Percentiles rank a stretch among this genome's conserved stretches.
phyloP scores from a whole-genome alignment of 2,113 vertebrate species.

The Pogonocichla stellata region DNA sequence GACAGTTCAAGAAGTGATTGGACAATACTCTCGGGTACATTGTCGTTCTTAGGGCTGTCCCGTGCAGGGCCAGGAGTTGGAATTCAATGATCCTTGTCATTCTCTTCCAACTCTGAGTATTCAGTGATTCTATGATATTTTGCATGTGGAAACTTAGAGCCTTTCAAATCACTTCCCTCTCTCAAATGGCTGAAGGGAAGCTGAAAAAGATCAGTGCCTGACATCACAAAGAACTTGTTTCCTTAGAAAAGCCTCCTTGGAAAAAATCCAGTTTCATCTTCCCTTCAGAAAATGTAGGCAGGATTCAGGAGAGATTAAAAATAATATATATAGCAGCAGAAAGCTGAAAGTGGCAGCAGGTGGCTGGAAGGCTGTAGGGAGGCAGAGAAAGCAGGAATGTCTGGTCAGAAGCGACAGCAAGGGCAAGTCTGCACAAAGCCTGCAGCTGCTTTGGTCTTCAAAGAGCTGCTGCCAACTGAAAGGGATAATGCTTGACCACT shows the following conservation, averaged over 20 bases:
- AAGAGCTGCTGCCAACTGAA: not conserved
- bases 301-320: not conserved
- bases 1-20: not conserved
- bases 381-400: not conserved
- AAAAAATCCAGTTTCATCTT: not conserved
- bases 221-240: not conserved
- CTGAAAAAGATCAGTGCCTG: not conserved
- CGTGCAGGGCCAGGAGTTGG: not conserved
- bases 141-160: not conserved
- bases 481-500: not conserved
- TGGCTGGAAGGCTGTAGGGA: slow-evolving; percentile 14
- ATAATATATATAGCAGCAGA: slow-evolving; percentile 13
- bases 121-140: not conserved
- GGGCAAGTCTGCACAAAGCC: not conserved
- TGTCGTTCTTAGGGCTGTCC: not conserved
- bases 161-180: not conserved
- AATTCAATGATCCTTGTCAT: not conserved
- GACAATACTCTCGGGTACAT: not conserved
- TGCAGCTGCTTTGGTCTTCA: not conserved
- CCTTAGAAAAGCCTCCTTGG: not conserved
- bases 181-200: not conserved
- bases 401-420: not conserved
- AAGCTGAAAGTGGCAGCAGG: slow-evolving; percentile 12
- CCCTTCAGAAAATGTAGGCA: not conserved
- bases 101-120: not conserved